phyloP scores from a whole-genome alignment of 1,140 invertebrate genomes.

The Daktulosphaira vitifoliae region DNA sequence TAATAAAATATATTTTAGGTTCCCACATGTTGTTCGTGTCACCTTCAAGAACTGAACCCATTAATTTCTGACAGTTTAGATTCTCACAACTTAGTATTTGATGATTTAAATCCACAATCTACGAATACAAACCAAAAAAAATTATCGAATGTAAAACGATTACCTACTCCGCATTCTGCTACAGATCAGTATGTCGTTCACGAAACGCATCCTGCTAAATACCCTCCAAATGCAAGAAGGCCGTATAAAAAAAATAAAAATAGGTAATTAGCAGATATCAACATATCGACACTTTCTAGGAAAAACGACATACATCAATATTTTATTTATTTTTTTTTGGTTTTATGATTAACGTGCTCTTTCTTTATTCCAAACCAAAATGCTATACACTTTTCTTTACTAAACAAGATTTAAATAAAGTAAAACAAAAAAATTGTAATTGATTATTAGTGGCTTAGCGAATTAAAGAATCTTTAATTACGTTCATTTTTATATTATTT shows the following conservation, averaged over 20 bases:
- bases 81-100: slow-evolving; percentile 3
- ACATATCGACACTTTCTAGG: too few relatives aligned
- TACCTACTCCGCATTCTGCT: slow-evolving; percentile 2
- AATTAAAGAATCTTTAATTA: too few relatives aligned
- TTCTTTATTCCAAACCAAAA: too few relatives aligned
- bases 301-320: too few relatives aligned
- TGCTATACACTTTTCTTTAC: too few relatives aligned
- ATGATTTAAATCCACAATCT: background rate
- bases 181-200: slow-evolving; percentile 2
- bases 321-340: too few relatives aligned
- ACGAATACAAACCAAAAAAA: slow-evolving; percentile 11
- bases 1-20: too few relatives aligned
- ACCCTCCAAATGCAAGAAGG: slow-evolving; percentile 3
- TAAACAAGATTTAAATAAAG: too few relatives aligned
- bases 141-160: background rate
- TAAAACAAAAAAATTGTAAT: too few relatives aligned
- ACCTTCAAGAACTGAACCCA: slow-evolving; percentile 52
- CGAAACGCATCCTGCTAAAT: slow-evolving; percentile 7
- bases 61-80: slow-evolving; percentile 5
- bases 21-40: slow-evolving; percentile 74
- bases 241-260: slow-evolving; percentile 25
- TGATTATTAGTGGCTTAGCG: too few relatives aligned
- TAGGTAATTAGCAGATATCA: slow-evolving; percentile 25
- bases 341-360: too few relatives aligned
- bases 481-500: too few relatives aligned